phyloP scores from a whole-genome alignment of 2,888 invertebrate genomes.

The Dione vanillae region DNA sequence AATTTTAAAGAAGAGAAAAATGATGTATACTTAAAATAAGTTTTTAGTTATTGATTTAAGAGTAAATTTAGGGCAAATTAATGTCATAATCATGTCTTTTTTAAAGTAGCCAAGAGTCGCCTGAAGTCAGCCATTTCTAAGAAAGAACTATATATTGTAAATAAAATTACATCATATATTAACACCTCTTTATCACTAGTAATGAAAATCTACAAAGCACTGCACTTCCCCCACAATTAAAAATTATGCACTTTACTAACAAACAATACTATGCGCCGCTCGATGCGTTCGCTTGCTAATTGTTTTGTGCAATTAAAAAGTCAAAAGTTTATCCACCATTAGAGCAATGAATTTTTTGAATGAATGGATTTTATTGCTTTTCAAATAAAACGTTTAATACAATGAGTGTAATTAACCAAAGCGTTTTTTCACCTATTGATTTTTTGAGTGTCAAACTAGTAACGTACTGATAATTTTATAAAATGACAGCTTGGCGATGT shows the following conservation, averaged over 20 bases:
- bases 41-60: too few species aligned
- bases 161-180: too few species aligned
- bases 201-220: background rate
- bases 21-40: too few species aligned
- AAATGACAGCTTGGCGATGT: background rate
- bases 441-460: background rate
- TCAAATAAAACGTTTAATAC: constrained; percentile 2
- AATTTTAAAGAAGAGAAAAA: too few species aligned
- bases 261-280: background rate
- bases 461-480: background rate
- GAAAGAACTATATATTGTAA: too few species aligned
- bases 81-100: too few species aligned
- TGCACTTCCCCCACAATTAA: background rate
- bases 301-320: constrained; percentile 32
- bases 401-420: constrained; percentile 15
- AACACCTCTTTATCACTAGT: too few species aligned
- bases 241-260: background rate
- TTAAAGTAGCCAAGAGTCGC: too few species aligned
- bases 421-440: background rate
- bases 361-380: constrained; percentile 25
- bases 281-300: constrained; percentile 12
- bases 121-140: too few species aligned
- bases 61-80: too few species aligned
- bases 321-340: constrained; percentile 26
- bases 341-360: constrained; percentile 29